These are phyloP conservation scores for Drosophila prosaltans DNA, from an alignment of 1,140 invertebrate species.

Conservation along the genomic window DNA sequence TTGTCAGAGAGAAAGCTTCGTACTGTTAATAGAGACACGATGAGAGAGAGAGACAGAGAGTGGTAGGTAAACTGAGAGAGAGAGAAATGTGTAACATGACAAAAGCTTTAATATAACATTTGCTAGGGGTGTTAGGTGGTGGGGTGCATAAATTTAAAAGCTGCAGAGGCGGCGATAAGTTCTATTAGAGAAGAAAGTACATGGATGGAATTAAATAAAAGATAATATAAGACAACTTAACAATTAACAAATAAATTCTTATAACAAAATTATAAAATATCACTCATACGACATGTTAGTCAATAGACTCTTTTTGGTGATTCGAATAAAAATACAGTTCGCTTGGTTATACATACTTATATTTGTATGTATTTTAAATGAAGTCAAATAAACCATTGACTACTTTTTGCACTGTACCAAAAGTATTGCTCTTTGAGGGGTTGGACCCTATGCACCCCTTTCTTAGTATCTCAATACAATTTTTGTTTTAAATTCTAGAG, in stretches of 20 bases:
- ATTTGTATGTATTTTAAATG: too few species aligned
- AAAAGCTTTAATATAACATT: slow-evolving; percentile 66
- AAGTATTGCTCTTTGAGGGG: too few species aligned
- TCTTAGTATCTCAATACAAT: too few species aligned
- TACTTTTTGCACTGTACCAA: too few species aligned
- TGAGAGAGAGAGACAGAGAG: not conserved
- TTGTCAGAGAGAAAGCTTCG: slow-evolving; percentile 44
- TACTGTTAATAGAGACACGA: slow-evolving; percentile 18
- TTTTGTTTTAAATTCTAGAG: too few species aligned
- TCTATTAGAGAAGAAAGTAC: not conserved
- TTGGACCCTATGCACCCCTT: too few species aligned
- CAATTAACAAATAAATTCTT: too few species aligned
- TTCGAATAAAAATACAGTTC: too few species aligned
- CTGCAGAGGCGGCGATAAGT: slow-evolving; percentile 31
- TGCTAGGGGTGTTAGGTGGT: slow-evolving; percentile 23
- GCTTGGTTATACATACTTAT: too few species aligned
- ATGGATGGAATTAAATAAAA: not conserved
- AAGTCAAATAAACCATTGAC: too few species aligned
- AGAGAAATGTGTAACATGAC: slow-evolving; percentile 43
- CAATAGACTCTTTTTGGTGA: not conserved
- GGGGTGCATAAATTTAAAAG: slow-evolving; percentile 42
- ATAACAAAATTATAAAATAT: not conserved
- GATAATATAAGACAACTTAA: too few species aligned
- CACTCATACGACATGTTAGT: not conserved
- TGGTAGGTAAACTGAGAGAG: not conserved